Percentiles rank a stretch among this genome's conserved stretches.
phyloP scores from a whole-genome alignment of 1,140 invertebrate species.

The Anastatus disparis region DNA sequence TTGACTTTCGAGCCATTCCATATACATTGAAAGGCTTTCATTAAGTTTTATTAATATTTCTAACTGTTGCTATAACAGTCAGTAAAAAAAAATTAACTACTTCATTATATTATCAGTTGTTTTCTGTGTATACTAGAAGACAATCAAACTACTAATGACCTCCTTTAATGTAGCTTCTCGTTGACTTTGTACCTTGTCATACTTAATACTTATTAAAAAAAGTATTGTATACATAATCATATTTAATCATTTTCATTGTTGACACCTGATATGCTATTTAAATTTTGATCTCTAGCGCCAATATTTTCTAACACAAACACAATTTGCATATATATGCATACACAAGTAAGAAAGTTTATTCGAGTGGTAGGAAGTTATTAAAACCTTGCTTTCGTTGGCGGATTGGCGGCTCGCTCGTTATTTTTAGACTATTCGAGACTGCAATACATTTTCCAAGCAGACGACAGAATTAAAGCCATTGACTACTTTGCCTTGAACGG shows the following conservation, averaged over 20 bases:
- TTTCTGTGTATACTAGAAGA: not conserved
- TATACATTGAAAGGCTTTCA: conserved; percentile 11
- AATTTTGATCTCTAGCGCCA: conserved; percentile 1
- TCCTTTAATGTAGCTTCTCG: not conserved
- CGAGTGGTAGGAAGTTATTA: too few relatives aligned
- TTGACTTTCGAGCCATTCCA: conserved; percentile 31
- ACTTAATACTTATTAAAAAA: conserved; percentile 28
- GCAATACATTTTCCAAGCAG: not conserved
- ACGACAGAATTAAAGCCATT: conserved; percentile 7
- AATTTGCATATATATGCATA: not conserved
- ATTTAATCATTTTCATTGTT: conserved; percentile 22
- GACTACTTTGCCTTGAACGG: conserved; percentile 23
- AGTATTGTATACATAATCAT: conserved; percentile 4
- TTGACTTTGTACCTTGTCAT: not conserved
- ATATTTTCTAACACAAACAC: too few relatives aligned
- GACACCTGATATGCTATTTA: conserved; percentile 6
- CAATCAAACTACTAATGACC: conserved; percentile 1
- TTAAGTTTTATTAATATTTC: conserved; percentile 32
- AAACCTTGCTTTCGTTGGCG: not conserved
- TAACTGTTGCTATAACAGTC: conserved; percentile 6
- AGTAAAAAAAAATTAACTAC: not conserved
- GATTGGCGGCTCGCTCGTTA: too few relatives aligned
- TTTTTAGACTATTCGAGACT: conserved; percentile 3
- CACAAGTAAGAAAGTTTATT: conserved; percentile 20
- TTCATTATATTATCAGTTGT: conserved; percentile 4